phyloP scores from a whole-genome alignment of 2,888 invertebrate species.

The Platycnemis pennipes region DNA sequence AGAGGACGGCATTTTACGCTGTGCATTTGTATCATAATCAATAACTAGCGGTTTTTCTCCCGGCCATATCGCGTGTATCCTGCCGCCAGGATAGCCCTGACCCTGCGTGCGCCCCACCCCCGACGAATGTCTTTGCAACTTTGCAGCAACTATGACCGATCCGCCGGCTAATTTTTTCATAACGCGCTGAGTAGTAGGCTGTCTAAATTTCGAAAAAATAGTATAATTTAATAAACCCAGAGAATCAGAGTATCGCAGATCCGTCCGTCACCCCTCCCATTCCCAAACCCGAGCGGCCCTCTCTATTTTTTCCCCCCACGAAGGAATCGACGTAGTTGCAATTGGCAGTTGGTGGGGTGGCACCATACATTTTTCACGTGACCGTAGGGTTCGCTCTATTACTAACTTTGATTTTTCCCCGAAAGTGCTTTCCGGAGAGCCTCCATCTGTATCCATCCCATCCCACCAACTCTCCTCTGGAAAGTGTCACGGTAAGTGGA shows the following conservation, averaged over 20 bases:
- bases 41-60: slow-evolving; percentile 24
- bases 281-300: background rate
- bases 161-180: background rate
- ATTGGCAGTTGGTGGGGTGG: background rate
- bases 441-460: background rate
- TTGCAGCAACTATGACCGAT: too few species aligned
- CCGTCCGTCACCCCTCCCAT: background rate
- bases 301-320: background rate
- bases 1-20: slow-evolving; percentile 28
- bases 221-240: background rate
- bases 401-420: background rate
- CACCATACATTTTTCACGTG: slow-evolving; percentile 35
- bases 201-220: background rate
- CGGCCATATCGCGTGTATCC: background rate
- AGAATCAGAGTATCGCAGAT: background rate
- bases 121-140: background rate
- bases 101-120: background rate
- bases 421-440: slow-evolving; percentile 27
- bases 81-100: background rate
- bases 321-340: slow-evolving; percentile 14
- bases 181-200: background rate
- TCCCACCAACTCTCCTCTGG: slow-evolving; percentile 29
- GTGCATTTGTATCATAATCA: slow-evolving; percentile 35
- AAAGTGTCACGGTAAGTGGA: slow-evolving; percentile 53
- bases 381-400: background rate